These are phyloP conservation scores for Pomacea canaliculata DNA, from an alignment of 2,888 invertebrate species.

Conservation along the genomic window DNA sequence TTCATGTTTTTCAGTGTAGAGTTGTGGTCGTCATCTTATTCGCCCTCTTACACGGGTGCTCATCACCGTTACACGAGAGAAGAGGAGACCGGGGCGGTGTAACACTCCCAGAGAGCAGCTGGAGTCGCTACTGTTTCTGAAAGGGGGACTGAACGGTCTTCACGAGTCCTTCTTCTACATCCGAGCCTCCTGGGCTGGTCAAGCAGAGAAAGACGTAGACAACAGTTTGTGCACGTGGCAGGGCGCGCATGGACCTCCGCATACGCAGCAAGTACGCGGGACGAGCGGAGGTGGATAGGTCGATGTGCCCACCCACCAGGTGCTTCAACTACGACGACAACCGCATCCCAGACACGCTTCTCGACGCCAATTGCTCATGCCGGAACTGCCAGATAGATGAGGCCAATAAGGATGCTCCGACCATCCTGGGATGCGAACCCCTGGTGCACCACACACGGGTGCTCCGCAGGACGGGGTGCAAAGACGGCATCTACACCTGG, in stretches of 20 bases:
- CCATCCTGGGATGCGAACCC: background rate
- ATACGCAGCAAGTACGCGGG: background rate
- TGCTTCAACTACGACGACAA: conserved; percentile 22
- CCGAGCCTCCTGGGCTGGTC: background rate
- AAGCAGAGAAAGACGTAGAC: background rate
- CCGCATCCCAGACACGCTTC: conserved; percentile 7
- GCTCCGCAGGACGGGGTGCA: background rate
- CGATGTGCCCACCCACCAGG: conserved; percentile 7
- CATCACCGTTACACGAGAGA: too few species aligned
- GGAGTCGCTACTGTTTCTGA: background rate
- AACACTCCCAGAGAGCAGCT: conserved; percentile 7
- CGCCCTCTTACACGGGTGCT: too few species aligned
- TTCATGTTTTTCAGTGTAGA: too few species aligned
- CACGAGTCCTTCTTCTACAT: conserved; percentile 19
- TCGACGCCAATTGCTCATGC: conserved; percentile 11
- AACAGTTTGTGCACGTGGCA: background rate
- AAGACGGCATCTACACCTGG: background rate
- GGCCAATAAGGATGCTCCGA: background rate
- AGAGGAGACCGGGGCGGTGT: background rate
- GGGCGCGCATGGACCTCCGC: background rate
- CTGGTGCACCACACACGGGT: conserved; percentile 10
- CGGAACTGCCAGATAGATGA: background rate
- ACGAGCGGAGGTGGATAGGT: background rate
- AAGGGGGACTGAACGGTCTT: background rate
- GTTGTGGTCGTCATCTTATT: too few species aligned